Evolutionary conservation across 2,113 vertebrate genomes (phyloP).

Genomic region (Leucosticte australis): DNA sequence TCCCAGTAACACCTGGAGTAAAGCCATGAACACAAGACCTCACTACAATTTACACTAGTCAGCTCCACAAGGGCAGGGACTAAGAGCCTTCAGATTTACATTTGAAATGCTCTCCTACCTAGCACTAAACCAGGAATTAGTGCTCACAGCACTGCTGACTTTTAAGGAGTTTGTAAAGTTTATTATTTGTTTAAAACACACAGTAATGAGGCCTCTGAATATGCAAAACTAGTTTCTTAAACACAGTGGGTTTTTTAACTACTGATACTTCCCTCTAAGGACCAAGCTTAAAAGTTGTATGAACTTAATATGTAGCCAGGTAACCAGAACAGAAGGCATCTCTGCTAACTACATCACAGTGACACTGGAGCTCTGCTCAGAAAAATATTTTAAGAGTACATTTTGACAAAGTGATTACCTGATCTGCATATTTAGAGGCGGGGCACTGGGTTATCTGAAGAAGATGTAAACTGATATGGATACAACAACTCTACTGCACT

Average conservation of each 20-base stretch:
- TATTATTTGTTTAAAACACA: not conserved
- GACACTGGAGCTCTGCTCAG: not conserved
- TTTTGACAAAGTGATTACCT: not conserved
- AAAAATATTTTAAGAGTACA: not conserved
- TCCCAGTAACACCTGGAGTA: not conserved
- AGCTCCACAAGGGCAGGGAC: not conserved
- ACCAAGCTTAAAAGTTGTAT: not conserved
- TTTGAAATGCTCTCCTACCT: not conserved
- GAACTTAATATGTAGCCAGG: not conserved
- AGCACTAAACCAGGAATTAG: not conserved
- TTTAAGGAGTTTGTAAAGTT: not conserved
- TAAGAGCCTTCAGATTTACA: not conserved
- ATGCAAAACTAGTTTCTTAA: not conserved
- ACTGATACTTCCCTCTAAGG: not conserved
- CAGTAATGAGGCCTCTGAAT: not conserved
- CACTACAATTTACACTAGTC: not conserved
- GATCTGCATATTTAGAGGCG: not conserved
- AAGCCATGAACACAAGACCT: not conserved
- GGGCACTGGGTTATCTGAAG: not conserved
- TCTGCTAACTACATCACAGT: not conserved
- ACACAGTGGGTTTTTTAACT: not conserved
- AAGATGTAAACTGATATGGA: rapidly evolving
- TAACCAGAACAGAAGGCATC: not conserved
- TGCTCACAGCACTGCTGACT: not conserved
- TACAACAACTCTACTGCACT: not conserved